Percentiles rank a stretch among this genome's conserved stretches.
Conservation (phyloP, 2,888 invertebrate species). For the Leptinotarsa peninsularis region DNA sequence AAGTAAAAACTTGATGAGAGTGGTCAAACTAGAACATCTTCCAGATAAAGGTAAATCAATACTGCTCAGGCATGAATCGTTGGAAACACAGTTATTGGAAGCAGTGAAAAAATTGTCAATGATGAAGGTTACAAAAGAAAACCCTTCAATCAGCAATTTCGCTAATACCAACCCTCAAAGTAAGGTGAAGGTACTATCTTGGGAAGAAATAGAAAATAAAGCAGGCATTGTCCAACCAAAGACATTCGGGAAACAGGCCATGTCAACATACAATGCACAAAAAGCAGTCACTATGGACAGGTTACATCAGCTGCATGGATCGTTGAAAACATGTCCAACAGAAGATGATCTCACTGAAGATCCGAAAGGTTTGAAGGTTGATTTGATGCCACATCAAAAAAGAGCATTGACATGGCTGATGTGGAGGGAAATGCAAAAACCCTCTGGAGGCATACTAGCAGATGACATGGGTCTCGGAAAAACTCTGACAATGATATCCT, state of each 20-base stretch:
- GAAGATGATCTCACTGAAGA: slow-evolving; percentile 71
- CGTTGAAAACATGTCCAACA: slow-evolving; percentile 75
- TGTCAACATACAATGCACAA: slow-evolving; percentile 77
- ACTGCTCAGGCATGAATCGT: slow-evolving; percentile 64
- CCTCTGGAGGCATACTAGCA: slow-evolving; percentile 80
- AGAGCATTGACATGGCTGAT: slow-evolving; percentile 88
- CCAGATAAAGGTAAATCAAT: slow-evolving; percentile 77
- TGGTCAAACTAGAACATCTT: slow-evolving; percentile 63
- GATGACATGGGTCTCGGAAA: slow-evolving; percentile 89
- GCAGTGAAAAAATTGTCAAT: slow-evolving; percentile 68
- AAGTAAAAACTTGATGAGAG: slow-evolving; percentile 46
- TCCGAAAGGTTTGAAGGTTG: slow-evolving; percentile 74
- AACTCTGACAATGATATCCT: slow-evolving; percentile 84
- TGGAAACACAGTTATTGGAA: slow-evolving; percentile 66
- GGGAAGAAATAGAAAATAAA: slow-evolving; percentile 70
- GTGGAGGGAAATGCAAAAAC: slow-evolving; percentile 88
- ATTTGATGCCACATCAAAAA: slow-evolving; percentile 85
- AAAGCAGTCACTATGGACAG: slow-evolving; percentile 78
- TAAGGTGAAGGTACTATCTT: slow-evolving; percentile 57
- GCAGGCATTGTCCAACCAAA: slow-evolving; percentile 70
- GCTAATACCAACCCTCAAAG: neutral
- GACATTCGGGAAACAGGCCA: slow-evolving; percentile 73
- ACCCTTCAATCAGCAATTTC: slow-evolving; percentile 28
- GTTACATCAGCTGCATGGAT: slow-evolving; percentile 78
- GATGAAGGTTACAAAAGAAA: slow-evolving; percentile 66